Percentiles rank a stretch among this genome's conserved stretches.
phyloP scores from a whole-genome alignment of 2,113 vertebrate species.

The Lamprotornis superbus region DNA sequence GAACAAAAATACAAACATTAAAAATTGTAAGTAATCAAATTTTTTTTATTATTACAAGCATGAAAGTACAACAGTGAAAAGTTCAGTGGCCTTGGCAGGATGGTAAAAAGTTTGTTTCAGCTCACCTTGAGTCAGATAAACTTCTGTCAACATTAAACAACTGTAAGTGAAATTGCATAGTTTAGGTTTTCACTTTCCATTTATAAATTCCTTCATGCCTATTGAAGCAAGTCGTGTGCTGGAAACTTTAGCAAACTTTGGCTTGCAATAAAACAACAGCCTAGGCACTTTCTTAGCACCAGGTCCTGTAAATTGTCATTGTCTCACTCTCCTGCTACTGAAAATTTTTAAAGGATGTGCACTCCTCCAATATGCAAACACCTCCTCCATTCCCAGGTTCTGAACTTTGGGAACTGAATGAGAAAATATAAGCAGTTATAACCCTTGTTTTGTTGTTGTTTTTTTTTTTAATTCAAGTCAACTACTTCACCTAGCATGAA shows the following conservation, averaged over 20 bases:
- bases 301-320: background rate
- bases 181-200: background rate
- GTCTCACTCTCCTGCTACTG: background rate
- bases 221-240: background rate
- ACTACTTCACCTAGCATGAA: background rate
- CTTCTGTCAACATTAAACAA: background rate
- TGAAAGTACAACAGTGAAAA: background rate
- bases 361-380: background rate
- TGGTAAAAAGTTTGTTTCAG: background rate
- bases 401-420: background rate
- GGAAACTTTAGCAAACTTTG: background rate
- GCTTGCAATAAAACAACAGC: background rate
- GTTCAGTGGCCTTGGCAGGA: background rate
- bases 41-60: background rate
- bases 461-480: background rate
- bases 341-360: background rate
- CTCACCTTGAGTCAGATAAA: background rate
- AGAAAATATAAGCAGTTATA: background rate
- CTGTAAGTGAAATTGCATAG: background rate
- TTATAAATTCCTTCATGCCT: background rate
- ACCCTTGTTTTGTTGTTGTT: background rate
- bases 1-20: background rate
- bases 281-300: background rate
- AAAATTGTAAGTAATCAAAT: background rate
- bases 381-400: background rate